Conservation (phyloP, 2,888 invertebrate species). For the Myathropa florea region DNA sequence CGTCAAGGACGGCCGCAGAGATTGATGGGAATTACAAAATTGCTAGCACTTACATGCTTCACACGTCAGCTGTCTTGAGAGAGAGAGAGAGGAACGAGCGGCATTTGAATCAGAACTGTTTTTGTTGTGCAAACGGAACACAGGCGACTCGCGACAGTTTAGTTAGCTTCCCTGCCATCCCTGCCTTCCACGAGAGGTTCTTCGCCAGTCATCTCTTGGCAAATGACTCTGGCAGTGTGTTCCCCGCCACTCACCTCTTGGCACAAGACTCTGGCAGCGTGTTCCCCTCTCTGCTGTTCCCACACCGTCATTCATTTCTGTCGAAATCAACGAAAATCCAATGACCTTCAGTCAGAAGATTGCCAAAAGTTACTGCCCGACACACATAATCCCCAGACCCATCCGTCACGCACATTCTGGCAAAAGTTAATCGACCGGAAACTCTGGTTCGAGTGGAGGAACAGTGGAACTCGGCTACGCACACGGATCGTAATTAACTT, state of each 20-base stretch:
- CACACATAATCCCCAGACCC: constrained; percentile 3
- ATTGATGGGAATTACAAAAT: constrained; percentile 2
- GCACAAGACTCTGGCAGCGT: no score
- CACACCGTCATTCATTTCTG: background rate
- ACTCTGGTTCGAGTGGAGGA: constrained; percentile 14
- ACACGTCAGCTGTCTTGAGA: background rate
- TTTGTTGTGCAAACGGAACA: no score
- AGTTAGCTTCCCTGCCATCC: no score
- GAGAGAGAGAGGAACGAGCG: background rate
- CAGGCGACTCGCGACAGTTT: no score
- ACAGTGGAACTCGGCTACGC: background rate
- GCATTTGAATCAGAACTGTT: no score
- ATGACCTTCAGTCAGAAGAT: constrained; percentile 1
- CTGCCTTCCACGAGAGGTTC: no score
- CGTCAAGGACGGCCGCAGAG: constrained; percentile 38
- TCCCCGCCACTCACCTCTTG: no score
- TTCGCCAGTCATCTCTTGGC: background rate
- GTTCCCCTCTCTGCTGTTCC: background rate
- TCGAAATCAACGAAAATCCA: background rate
- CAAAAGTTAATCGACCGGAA: constrained; percentile 53
- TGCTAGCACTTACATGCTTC: background rate
- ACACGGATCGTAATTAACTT: constrained; percentile 32
- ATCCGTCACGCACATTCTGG: constrained; percentile 10
- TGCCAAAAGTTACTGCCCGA: background rate
- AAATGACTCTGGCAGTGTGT: no score